Conservation (phyloP, 2,113 vertebrate genomes). For the Chroicocephalus ridibundus region DNA sequence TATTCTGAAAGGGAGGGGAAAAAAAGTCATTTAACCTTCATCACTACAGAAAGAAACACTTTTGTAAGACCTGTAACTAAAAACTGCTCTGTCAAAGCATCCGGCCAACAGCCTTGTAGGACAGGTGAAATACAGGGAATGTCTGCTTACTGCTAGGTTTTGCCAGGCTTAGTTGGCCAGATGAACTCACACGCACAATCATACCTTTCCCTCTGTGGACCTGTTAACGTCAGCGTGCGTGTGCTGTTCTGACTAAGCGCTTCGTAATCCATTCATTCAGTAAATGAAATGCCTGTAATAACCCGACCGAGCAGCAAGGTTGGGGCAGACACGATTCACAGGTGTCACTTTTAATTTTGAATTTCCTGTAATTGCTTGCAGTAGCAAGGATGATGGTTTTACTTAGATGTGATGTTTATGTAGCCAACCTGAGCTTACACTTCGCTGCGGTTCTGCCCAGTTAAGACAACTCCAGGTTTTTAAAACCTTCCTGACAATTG, state of each 20-base stretch:
- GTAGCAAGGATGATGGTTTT: neutral
- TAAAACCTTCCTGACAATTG: neutral
- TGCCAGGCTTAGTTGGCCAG: neutral
- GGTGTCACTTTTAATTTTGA: neutral
- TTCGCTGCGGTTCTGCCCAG: neutral
- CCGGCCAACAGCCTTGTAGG: neutral
- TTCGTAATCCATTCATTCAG: neutral
- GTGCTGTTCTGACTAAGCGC: neutral
- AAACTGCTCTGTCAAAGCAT: neutral
- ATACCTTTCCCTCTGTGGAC: neutral
- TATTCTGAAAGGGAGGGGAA: neutral
- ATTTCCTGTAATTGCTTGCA: neutral
- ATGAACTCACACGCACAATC: neutral
- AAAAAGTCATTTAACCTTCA: neutral
- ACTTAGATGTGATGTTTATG: neutral
- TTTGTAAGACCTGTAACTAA: neutral
- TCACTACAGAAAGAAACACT: neutral
- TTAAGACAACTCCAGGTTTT: neutral
- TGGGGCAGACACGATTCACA: neutral
- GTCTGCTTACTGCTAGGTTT: neutral
- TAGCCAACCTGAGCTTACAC: neutral
- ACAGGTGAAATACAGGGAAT: neutral
- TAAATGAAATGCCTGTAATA: neutral
- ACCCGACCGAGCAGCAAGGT: fast-evolving
- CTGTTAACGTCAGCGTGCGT: neutral